phyloP scores from a whole-genome alignment of 2,888 invertebrate genomes.

The Epinotia ramella region DNA sequence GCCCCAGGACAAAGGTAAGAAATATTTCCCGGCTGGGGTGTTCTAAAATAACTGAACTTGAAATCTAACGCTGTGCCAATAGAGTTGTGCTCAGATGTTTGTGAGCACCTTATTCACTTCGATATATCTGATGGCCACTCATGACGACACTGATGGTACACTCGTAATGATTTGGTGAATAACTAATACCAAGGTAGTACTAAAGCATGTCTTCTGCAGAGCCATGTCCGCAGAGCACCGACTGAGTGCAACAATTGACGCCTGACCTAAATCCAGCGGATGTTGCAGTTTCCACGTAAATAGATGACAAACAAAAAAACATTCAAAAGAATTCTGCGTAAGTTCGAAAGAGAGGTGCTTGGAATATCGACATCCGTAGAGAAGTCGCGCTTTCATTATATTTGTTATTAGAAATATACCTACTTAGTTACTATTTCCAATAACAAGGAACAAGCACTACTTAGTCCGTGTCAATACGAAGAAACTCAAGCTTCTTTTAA shows the following conservation, averaged over 20 bases:
- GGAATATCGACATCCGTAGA: constrained; percentile 20
- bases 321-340: constrained; percentile 73
- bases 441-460: too few species aligned
- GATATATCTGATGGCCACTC: too few species aligned
- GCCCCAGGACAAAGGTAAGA: too few species aligned
- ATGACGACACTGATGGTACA: too few species aligned
- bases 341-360: constrained; percentile 59
- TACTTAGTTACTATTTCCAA: background rate
- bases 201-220: background rate
- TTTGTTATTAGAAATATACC: background rate
- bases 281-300: constrained; percentile 61
- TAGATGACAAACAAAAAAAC: constrained; percentile 59
- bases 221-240: constrained; percentile 16
- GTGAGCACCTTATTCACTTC: too few species aligned
- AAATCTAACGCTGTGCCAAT: too few species aligned
- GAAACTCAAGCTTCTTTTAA: background rate
- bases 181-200: too few species aligned
- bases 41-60: too few species aligned
- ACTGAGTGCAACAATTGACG: constrained; percentile 66
- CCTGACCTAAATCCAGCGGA: constrained; percentile 81
- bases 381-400: background rate
- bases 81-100: too few species aligned
- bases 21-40: too few species aligned
- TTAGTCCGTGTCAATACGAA: too few species aligned
- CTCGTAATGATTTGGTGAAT: too few species aligned